Evolutionary conservation across 1,140 invertebrate genomes (phyloP), one percentile per base, ranked within the genome.

Genomic region (Drosophila arawakana): DNA sequence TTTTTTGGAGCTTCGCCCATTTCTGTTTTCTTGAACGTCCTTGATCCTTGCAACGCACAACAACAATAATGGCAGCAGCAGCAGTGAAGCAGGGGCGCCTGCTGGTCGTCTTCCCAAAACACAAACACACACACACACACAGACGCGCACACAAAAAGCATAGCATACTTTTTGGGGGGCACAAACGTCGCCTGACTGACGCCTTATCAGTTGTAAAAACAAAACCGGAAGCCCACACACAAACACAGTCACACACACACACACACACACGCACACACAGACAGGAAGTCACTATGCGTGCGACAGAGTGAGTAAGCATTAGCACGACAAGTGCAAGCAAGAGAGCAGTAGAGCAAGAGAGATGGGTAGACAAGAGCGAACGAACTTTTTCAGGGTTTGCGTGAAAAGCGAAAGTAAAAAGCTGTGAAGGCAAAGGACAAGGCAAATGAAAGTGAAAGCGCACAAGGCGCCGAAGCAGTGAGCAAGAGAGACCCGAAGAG

Each of bases 41-140:
- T 90, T 90, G 88, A 90, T 90, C 88, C 88, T 90, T 90, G 88
- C 88, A 90, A 89, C 84, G 84, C 85, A 78, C 72, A 83, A 67
- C 88, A 80, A 78, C 71, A 83, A 67, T 82, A 88, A 78, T 68
- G 80, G 59, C 82, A 83, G 77, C 63, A 75, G 52, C 57, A 62
- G 58, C 21, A 69, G 13, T 59, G 76, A 60, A 41, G 71, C 68
- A 71, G 58, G 67, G 83, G 82, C 82, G 82, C 82, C 82, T 81
- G 82, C 81, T 85, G 82, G 81, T 85, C 75, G 81, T 84, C 78
- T 80, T 80, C 75, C 75, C 75, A 78, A 78, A 68, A 72, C 30
- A 72, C 60, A 71, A n/a, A n/a, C 62, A 63, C 9, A 44, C 52
- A 63, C 41, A 44, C 50, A 61, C 47, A 46, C 35, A 52, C 43